Evolutionary conservation across 2,888 invertebrate genomes (phyloP), one percentile per base, ranked within the genome.

Genomic region (Ichneumoninae sp.): DNA sequence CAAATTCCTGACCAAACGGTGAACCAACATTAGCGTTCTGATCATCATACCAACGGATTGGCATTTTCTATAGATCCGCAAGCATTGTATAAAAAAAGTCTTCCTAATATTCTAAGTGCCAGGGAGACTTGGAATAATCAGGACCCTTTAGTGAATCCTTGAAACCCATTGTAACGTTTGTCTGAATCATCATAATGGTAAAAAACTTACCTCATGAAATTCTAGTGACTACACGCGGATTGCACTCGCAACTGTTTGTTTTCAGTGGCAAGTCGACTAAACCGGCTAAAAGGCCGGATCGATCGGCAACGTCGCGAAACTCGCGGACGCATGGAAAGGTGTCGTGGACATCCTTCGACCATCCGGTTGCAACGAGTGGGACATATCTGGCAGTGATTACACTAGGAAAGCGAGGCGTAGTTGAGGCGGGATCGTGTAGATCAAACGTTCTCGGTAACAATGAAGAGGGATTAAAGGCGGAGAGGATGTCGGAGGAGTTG

Each of bases 401-500:
- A 54, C 66, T n/a, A n/a, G 47, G 57, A 71, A 54, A 47, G 50
- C 66, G 36, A 60, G 66, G 40, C 13, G 65, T 36, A 36, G 65
- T 44, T 57, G 71, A 77, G 66, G 33, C 50, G 57, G 71, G n/a
- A 60, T 77, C 60, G 40, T 30, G 33, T 52, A 68, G 80, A 80
- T 76, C 80, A 83, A 83, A 80, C 68, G 77, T 74, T 72, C 68
- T 19, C 13, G 40, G 60, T 72, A 78, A 72, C 82, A 82, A 74
- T 78, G 82, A 60, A 74, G 71, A 79, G 71, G 40, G 47, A 30
- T 54, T 13, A 47, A 8, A 19, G 19, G n/a, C 52, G 47, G 72
- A 66, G 68, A 60, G 70, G 26, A 76, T 36, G 54, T 54, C 65
- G 54, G 62, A 54, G 70, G 60, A 68, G 33, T 57, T 36, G 68